Conservation (phyloP, 2,113 vertebrate genomes). For the Cyprinodon brontotheroides region DNA sequence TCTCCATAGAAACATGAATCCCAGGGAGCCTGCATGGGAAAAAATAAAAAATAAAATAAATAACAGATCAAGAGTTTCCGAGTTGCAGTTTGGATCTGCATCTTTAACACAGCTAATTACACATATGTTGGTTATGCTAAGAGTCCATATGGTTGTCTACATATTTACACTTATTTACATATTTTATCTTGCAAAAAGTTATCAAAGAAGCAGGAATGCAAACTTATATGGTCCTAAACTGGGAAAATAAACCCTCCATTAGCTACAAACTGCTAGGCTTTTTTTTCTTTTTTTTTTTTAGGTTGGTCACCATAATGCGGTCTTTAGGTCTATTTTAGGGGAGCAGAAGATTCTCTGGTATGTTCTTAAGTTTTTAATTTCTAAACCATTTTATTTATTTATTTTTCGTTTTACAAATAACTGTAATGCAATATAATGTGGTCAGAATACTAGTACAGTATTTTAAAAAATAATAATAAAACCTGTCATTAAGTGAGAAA, state of each 20-base stretch:
- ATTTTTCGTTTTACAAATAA: no score
- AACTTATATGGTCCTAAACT: background rate
- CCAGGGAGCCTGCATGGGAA: conserved; percentile 15
- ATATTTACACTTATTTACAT: conserved; percentile 1
- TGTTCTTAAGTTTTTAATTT: no score
- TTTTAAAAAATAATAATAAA: no score
- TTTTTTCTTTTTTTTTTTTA: background rate
- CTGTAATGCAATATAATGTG: no score
- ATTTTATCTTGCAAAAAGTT: conserved; percentile 6
- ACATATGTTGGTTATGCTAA: conserved; percentile 18
- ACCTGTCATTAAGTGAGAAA: no score
- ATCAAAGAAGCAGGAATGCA: conserved; percentile 2
- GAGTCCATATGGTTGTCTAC: conserved; percentile 26
- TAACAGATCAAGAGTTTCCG: conserved; percentile 47
- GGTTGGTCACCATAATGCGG: background rate
- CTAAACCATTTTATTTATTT: no score
- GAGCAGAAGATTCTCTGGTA: no score
- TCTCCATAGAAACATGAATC: conserved; percentile 64
- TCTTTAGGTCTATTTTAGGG: no score
- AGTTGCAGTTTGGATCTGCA: conserved; percentile 43
- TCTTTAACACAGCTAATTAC: conserved; percentile 42
- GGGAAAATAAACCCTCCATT: background rate
- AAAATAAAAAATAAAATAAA: conserved; percentile 14
- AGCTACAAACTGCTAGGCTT: background rate
- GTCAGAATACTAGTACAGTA: no score